These are phyloP conservation scores for Jaculus jaculus DNA, from an alignment of 2,113 vertebrate species.

Conservation along the genomic window DNA sequence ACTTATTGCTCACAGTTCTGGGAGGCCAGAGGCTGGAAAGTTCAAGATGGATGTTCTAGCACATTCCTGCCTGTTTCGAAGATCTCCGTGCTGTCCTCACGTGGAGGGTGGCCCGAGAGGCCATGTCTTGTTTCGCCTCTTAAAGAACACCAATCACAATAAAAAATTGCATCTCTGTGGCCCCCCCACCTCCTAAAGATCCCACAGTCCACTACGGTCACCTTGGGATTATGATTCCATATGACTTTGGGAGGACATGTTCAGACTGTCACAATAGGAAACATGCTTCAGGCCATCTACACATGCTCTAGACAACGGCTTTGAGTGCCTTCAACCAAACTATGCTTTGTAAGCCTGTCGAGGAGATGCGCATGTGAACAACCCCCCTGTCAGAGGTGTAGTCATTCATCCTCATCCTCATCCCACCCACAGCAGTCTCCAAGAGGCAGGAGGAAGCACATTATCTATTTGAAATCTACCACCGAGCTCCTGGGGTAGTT, in stretches of 20 bases:
- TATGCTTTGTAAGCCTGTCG: too few relatives aligned
- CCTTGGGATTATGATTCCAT: background rate
- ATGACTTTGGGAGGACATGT: background rate
- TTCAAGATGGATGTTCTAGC: background rate
- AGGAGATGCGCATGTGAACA: background rate
- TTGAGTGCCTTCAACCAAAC: background rate
- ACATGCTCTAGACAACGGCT: background rate
- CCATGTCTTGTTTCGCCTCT: too few relatives aligned
- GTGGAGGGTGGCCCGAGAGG: accelerated
- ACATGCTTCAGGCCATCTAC: background rate
- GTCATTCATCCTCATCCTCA: background rate
- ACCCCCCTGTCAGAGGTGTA: background rate
- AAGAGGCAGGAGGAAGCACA: too few relatives aligned
- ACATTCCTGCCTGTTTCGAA: background rate
- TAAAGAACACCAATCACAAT: too few relatives aligned
- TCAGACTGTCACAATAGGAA: background rate
- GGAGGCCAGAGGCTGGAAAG: background rate
- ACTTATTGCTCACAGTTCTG: background rate
- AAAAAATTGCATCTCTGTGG: background rate
- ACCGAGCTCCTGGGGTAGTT: accelerated
- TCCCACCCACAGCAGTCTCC: too few relatives aligned
- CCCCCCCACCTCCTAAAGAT: too few relatives aligned
- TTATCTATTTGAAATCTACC: accelerated
- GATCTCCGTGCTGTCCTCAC: background rate
- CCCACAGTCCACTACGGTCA: too few relatives aligned